Percentiles rank a stretch among this genome's conserved stretches.
These are phyloP conservation scores for Karalla daura DNA, from an alignment of 2,797 vertebrate genomes.

Conservation along the genomic window DNA sequence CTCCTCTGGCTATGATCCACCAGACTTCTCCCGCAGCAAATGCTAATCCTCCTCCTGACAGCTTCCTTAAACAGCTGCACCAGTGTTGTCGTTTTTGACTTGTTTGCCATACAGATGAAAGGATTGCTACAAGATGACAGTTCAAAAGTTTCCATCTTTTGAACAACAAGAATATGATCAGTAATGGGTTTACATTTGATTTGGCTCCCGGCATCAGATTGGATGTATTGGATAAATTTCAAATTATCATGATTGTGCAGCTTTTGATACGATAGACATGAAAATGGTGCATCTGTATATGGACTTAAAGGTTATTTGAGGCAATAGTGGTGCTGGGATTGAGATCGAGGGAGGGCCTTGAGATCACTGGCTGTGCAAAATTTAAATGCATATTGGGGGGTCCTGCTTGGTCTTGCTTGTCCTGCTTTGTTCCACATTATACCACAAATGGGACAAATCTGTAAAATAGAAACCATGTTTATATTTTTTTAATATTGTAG, in stretches of 20 bases:
- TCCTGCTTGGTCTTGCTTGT: too few relatives aligned
- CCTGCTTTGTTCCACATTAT: too few relatives aligned
- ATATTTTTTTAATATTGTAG: too few relatives aligned
- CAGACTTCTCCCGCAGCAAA: constrained; percentile 49
- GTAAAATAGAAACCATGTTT: too few relatives aligned
- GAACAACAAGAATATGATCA: constrained; percentile 12
- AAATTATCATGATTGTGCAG: constrained; percentile 28
- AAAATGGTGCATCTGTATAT: constrained; percentile 2
- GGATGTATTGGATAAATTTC: constrained; percentile 8
- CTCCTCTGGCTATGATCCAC: constrained; percentile 58
- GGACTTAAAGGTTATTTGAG: too few relatives aligned
- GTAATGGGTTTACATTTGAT: constrained; percentile 8
- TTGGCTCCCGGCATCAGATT: constrained; percentile 12
- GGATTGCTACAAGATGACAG: constrained; percentile 9
- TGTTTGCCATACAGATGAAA: constrained; percentile 21
- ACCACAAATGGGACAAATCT: too few relatives aligned
- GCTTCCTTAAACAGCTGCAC: constrained; percentile 39
- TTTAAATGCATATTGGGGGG: too few relatives aligned
- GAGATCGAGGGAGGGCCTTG: too few relatives aligned
- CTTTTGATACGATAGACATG: not conserved
- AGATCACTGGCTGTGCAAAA: too few relatives aligned
- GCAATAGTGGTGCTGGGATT: too few relatives aligned
- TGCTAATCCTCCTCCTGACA: constrained; percentile 46
- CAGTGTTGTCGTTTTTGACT: constrained; percentile 15
- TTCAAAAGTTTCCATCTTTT: constrained; percentile 4